Base-by-base conservation (phyloP, 2,797 vertebrate genomes). In the Anniella stebbinsi region DNA sequence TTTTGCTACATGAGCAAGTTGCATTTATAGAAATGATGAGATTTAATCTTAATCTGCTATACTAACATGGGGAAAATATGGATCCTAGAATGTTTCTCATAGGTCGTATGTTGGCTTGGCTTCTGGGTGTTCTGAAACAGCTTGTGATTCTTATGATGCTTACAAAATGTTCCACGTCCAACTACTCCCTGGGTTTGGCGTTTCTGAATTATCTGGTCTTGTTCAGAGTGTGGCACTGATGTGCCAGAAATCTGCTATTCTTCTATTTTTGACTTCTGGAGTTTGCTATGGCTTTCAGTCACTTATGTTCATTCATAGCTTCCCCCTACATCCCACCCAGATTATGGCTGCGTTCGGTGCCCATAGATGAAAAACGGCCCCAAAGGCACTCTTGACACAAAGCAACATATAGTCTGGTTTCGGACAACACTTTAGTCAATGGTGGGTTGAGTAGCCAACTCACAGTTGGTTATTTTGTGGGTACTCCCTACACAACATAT, bases 21-120 rank as follows among this genome's bases (percentile, higher is more conserved):
- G 95, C 87, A 80, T 94, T 97, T 95, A 95, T 95, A 77, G 87
- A 96, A 94, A 93, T 92, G 57, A 11, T 91, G 92, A 91, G 92
- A 88, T 63, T 95, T 93, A 93, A 95, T 41, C 80, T 90, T 45
- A 60, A 89, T 95, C 91, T 94, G 86, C 91, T 91, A 82, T 13
- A 3, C 48, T 67, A 57, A 95, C 33, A 81, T 10, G 54, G 10
- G 18, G 92, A 94, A 93, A 80, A 91, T 93, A 75, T 25, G 92
- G 87, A 95, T 93, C 95, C 94, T 88, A 95, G 93, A 85, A 88
- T 92, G 48, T 83, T 93, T 51, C 85, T 94, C 38, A 2, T 1
- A 81, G 21, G 76, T 73, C 80, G 80, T 70, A 60, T 73, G 41
- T 89, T 88, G 54, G 28, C 87, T 93, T 51, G 23, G 21, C 9